Evolutionary conservation across 1,140 invertebrate genomes (phyloP), one percentile per base, ranked within the genome.

Genomic region (Drosophila varians): DNA sequence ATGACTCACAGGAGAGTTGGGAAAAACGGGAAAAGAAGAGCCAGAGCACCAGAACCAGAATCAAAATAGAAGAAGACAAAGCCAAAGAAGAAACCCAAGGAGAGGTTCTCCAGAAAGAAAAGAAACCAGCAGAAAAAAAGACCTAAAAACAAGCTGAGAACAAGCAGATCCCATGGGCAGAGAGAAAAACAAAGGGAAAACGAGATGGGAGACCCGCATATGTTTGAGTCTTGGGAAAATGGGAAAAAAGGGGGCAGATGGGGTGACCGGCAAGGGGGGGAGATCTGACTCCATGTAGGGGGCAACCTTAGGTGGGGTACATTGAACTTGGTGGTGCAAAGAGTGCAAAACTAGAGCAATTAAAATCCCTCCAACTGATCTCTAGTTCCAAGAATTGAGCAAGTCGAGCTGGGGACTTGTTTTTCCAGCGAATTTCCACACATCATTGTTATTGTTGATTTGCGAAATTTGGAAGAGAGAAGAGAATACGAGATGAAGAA

Each of bases 41-140:
- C 28, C 60, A 46, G 45, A 65, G 71, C 78, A 58, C 55, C 51
- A 86, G 80, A 86, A 58, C 55, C 51, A 86, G 80, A 86, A 84
- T 86, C 80, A 84, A 84, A 84, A 84, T 84, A 84, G 80, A 84
- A 80, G 62, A 68, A 53, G 36, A 42, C 38, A 52, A 55, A 36
- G 57, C 34, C 49, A 40, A 14, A 34, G 65, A 38, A 38, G 36
- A 38, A 9, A 12, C 14, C 43, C 53, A 58, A 40, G 48, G 48
- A 43, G 21, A 40, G 14, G 26, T 25, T 21, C 47, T 51, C 21
- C 14, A 23, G 43, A 16, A 61, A 11, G 43, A 18, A 53, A 19
- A 47, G 51, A 34, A 52, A 68, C 36, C 51, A 66, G 21, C 34
- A 42, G 52, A 72, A 42, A 72, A 51, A 51, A 56, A 42, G 21